Base-by-base conservation (phyloP, 2,113 vertebrate species). In the Tenrec ecaudatus region DNA sequence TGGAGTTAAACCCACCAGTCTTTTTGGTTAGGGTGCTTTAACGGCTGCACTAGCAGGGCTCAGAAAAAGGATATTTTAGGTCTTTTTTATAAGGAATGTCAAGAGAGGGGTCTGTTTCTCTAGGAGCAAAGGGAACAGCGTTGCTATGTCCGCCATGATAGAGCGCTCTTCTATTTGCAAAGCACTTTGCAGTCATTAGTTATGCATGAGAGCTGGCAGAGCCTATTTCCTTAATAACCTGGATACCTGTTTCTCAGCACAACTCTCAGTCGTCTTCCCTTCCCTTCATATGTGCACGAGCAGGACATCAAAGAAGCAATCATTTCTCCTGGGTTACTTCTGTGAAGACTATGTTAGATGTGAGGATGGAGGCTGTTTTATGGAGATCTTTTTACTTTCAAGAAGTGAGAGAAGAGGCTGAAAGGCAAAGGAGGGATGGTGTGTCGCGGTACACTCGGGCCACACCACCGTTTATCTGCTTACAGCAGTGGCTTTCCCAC, bases 181-280 rank as follows among this genome's bases (percentile, higher is more conserved):
- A 92, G 88, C 71, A 83, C 88, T 96, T 91, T 83, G 40, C 43
- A 36, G 57, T 76, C 66, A 87, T 95, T 80, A 85, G 86, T 82
- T 90, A 84, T 86, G 76, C 75, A 82, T 82, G 73, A 93, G 80
- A 84, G 66, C n/a, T 4, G 2, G 22, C 62, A 31, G 6, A 60
- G 20, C 77, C 83, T 3, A 1, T 68, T 81, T 87, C 84, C 75
- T 25, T 79, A 71, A 85, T 80, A 71, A 91, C 76, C 77, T 77
- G n/a, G 87, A 36, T 87, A 89, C 90, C 79, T 95, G 23, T 36
- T 88, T 90, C 82, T 78, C 82, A 80, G 86, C 29, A n/a, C 15
- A 40, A 14, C 53, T 43, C 82, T 85, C 68, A 31, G 3, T 87
- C 53, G 76, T n/a, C 31, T 91, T 84, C 31, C 85, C 82, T 81